Evolutionary conservation across 2,113 vertebrate genomes (phyloP).

Genomic region (Xiphorhynchus elegans): DNA sequence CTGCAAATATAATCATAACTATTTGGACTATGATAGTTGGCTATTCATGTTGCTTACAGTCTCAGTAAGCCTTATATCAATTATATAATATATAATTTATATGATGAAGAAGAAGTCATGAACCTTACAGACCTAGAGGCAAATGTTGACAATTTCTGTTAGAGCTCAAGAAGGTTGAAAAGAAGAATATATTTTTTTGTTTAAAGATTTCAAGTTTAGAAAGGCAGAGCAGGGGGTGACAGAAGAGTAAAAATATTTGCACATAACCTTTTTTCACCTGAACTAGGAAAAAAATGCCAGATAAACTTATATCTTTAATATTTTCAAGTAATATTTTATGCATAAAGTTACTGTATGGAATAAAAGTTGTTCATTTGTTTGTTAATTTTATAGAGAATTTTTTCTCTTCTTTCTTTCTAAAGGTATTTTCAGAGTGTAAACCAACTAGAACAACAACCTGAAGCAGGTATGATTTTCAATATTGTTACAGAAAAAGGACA

Average conservation of each 20-base stretch:
- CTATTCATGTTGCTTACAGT: not conserved
- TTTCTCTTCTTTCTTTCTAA: not conserved
- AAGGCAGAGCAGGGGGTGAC: rapidly evolving
- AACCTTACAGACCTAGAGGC: not conserved
- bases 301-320: not conserved
- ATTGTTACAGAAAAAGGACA: not conserved
- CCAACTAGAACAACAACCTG: not conserved
- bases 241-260: not conserved
- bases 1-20: not conserved
- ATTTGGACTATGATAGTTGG: not conserved
- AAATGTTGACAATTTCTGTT: not conserved
- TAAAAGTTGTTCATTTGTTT: not conserved
- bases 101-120: not conserved
- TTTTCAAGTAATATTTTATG: not conserved
- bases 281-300: not conserved
- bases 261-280: not conserved
- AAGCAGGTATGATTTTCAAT: not conserved
- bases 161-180: not conserved
- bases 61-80: not conserved
- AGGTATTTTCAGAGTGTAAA: not conserved
- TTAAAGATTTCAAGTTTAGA: not conserved
- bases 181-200: not conserved
- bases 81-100: no score
- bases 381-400: not conserved
- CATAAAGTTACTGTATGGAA: not conserved